Evolutionary conservation across 2,797 vertebrate species (phyloP).

Genomic region (Crax fasciolata): DNA sequence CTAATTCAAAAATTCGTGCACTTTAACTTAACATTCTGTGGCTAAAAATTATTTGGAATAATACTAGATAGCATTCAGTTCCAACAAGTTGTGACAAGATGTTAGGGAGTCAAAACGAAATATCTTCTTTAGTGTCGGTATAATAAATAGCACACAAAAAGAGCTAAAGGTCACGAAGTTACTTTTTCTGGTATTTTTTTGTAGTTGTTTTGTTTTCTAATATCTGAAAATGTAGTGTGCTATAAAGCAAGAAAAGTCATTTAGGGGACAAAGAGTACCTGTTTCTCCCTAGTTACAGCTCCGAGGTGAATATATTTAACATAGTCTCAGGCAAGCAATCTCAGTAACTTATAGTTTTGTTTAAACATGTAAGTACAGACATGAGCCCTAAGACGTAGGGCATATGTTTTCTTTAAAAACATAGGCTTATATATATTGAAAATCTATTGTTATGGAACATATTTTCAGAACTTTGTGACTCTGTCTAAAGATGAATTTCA

Average conservation of each 20-base stretch:
- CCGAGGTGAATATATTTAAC: not conserved
- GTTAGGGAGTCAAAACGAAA: not conserved
- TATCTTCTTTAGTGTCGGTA: not conserved
- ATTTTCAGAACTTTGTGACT: not conserved
- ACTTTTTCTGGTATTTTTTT: not conserved
- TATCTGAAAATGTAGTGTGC: not conserved
- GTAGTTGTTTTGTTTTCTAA: not conserved
- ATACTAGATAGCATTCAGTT: not conserved
- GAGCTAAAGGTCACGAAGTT: not conserved
- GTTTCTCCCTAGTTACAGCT: not conserved
- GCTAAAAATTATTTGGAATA: not conserved
- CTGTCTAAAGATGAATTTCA: not conserved
- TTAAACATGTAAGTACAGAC: not conserved
- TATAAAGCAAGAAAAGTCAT: not conserved
- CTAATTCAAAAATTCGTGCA: not conserved
- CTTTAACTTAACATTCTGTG: not conserved
- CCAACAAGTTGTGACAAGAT: not conserved
- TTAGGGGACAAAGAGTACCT: not conserved
- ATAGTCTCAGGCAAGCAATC: not conserved
- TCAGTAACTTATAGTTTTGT: not conserved
- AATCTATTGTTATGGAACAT: not conserved
- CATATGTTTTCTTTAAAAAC: not conserved
- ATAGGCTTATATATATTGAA: not conserved
- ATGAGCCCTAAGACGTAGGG: rapidly evolving
- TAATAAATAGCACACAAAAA: not conserved